Evolutionary conservation across 2,888 invertebrate species (phyloP).

Genomic region (Apamea epomidion): DNA sequence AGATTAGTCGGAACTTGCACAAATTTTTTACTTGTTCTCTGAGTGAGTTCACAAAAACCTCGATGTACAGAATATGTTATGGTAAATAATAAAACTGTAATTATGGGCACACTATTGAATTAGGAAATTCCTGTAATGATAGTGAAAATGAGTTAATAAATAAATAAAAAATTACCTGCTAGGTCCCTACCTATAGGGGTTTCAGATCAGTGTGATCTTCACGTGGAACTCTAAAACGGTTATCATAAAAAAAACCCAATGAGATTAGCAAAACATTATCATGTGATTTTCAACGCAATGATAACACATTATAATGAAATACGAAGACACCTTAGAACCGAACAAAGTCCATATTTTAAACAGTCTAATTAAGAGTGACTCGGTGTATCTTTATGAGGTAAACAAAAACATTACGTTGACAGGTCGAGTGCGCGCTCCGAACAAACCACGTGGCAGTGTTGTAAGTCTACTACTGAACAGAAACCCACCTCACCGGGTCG

Average conservation of each 20-base stretch:
- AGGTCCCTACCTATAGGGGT: not conserved
- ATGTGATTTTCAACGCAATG: not conserved
- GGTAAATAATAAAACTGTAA: too few species aligned
- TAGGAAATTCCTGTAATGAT: too few species aligned
- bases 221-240: not conserved
- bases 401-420: not conserved
- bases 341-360: slow-evolving; percentile 20
- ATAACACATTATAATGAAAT: not conserved
- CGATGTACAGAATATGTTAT: too few species aligned
- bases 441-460: not conserved
- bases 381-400: not conserved
- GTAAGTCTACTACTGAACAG: not conserved
- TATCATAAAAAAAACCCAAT: not conserved
- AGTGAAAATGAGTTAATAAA: too few species aligned
- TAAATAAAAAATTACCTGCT: not conserved
- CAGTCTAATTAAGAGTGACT: not conserved
- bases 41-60: too few species aligned
- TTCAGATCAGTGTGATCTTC: not conserved
- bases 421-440: not conserved
- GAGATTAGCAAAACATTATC: not conserved
- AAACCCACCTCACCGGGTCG: not conserved
- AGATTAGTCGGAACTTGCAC: not conserved
- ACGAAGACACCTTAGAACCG: not conserved
- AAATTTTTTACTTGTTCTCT: not conserved
- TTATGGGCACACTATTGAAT: too few species aligned